Evolutionary conservation across 2,888 invertebrate species (phyloP).

Genomic region (Cinara cedri): DNA sequence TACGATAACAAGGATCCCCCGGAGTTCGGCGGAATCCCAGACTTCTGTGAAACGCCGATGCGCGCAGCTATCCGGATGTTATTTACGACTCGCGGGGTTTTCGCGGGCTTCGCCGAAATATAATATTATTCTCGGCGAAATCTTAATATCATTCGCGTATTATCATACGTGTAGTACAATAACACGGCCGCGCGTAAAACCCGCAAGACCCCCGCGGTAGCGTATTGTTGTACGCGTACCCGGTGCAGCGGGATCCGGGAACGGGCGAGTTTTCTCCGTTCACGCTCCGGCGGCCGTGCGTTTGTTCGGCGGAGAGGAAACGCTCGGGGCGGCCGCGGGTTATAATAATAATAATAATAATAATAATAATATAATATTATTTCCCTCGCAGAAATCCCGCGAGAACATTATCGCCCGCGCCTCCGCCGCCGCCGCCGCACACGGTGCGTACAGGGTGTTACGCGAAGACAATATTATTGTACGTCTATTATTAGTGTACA

Average conservation of each 20-base stretch:
- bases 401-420: constrained; percentile 32
- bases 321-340: not conserved
- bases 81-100: no score
- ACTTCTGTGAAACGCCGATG: no score
- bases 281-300: constrained; percentile 31
- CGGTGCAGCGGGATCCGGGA: not conserved
- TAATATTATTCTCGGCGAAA: no score
- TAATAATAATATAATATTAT: constrained; percentile 25
- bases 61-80: no score
- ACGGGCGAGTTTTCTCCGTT: constrained; percentile 40
- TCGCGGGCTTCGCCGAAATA: no score
- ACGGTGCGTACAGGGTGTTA: constrained; percentile 7
- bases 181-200: not conserved
- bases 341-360: not conserved
- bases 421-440: not conserved
- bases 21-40: no score
- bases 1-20: no score
- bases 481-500: no score
- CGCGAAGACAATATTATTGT: no score
- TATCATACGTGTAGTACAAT: no score
- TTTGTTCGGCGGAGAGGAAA: constrained; percentile 43
- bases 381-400: constrained; percentile 39
- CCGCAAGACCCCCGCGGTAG: constrained; percentile 2
- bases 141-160: no score
- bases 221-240: not conserved